Base-by-base conservation (phyloP, 1,140 invertebrate species). In the Aphidius ervi region DNA sequence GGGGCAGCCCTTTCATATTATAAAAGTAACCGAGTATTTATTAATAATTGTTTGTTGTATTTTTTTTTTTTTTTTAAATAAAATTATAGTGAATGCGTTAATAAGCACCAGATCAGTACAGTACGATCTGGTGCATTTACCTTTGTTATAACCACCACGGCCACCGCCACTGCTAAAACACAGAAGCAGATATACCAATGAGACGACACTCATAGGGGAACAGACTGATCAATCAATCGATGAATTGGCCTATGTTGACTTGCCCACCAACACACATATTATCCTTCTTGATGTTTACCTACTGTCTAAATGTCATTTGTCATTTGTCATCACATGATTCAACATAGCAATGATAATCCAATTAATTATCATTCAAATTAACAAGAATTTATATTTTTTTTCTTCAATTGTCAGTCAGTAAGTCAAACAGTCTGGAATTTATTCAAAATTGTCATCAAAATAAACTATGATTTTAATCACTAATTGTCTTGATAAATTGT, bases 141-240 rank as follows among this genome's bases (percentile, higher is more conserved):
- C 88, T 90, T 90, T 90, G 84, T 89, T 89, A 88, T 84, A 90
- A 89, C 86, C 88, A 87, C 88, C 88, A 83, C 85, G 86, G 85
- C 85, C 86, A 86, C 88, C 86, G 87, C 88, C 88, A 85, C 84
- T 85, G 87, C 88, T 89, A 90, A 88, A 89, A 80, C 78, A 89
- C 85, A 89, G 88, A 87, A 83, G 81, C 85, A 88, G 77, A 81
- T 74, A 80, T 77, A 81, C 78, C 77, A 80, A 79, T 80, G 77
- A 80, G 79, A 77, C 72, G 77, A 79, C 23, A 31, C 71, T 78
- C 76, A 79, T 78, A 74, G 76, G 79, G 73, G 79, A 72, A 85
- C 83, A 82, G 81, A 82, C 82, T 80, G 85, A 83, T 86, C 85
- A 82, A 84, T 80, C 80, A 82, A 82, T 80, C 80, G 82, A 82